These are phyloP conservation scores for Lasioglossum malachurum DNA, from an alignment of 2,888 invertebrate species.

Conservation along the genomic window DNA sequence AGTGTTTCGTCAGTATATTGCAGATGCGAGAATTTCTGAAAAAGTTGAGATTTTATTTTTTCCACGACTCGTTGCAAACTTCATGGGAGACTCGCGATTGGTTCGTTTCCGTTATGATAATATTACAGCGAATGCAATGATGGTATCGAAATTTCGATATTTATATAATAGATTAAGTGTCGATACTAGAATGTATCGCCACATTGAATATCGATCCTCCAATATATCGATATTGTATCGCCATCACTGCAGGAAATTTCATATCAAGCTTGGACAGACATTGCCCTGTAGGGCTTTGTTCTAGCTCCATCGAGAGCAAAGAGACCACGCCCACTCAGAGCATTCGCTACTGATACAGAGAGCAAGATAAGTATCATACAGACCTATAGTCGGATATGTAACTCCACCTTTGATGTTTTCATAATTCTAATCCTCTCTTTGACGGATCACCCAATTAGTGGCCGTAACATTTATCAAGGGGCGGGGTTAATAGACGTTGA, in stretches of 20 bases:
- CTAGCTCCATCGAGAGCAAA: background rate
- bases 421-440: background rate
- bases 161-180: no score
- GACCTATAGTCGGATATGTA: background rate
- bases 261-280: background rate
- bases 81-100: no score
- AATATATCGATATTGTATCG: no score
- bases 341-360: background rate
- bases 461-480: background rate
- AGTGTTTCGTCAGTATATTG: no score
- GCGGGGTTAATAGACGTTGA: background rate
- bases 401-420: background rate
- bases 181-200: no score
- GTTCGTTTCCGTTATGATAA: no score
- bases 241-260: background rate
- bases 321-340: background rate
- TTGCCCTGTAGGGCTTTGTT: no score
- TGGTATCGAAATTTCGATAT: no score
- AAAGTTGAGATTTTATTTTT: background rate
- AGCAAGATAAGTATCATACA: background rate
- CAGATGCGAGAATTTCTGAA: background rate
- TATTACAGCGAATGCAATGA: no score
- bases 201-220: no score
- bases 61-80: background rate
- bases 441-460: background rate